Evolutionary conservation across 2,888 invertebrate genomes (phyloP), one percentile per base, ranked within the genome.

Genomic region (Metallyticus violacea): DNA sequence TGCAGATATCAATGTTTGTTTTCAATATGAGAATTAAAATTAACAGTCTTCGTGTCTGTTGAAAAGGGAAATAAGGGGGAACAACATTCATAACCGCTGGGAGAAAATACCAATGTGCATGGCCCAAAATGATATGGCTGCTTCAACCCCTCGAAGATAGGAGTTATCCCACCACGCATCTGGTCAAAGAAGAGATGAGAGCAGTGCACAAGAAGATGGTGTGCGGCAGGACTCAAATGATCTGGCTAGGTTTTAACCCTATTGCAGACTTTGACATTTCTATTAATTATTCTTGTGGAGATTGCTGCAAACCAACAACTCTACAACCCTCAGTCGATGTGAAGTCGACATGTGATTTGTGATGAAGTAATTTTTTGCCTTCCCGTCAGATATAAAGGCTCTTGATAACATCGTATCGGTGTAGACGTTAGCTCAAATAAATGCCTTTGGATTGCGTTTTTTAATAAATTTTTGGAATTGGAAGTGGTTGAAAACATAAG

Each of bases 401-500:
- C 79, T 84, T 78, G 29, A 79, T 79, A 83, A 83, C 86, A 83
- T 84, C 85, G 81, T 87, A 85, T 87, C 81, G 85, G 85, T 87
- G 85, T 87, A 85, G 87, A 87, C 62, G 62, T 87, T 30, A 85
- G 85, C 85, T 81, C 87, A 85, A 86, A 85, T 78, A 85, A 81
- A 81, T 85, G 85, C 85, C 85, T 87, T 85, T 85, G 87, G 85
- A 87, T 81, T 85, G 85, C 81, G 85, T 85, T 87, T 85, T 85
- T 85, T 85, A 77, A 83, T 83, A 77, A 77, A 77, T 77, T 81
- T 82, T 27, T 82, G 83, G 77, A 78, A 77, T 30, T 81, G 77
- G 78, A 79, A 85, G 30, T 62, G 85, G 6, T 80, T 27, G 30
- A 29, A 83, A 77, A 27, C 76, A 83, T 15, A 22, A 40, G 83